phyloP scores from a whole-genome alignment of 2,113 vertebrate genomes.

The Orientallactaga bullata region DNA sequence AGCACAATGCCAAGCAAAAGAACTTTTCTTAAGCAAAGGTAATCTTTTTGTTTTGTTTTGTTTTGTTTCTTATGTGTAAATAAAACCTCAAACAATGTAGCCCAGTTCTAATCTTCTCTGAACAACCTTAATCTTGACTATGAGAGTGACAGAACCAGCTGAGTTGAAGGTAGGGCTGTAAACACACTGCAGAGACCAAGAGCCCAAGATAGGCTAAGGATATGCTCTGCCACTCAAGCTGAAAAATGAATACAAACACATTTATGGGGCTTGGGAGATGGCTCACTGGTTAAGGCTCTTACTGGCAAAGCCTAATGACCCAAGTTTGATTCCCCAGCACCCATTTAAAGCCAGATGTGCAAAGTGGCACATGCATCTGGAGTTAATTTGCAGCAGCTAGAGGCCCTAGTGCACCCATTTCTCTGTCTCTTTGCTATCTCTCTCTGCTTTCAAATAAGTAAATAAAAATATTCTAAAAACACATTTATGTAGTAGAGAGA shows the following conservation, averaged over 20 bases:
- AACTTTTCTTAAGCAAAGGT: background rate
- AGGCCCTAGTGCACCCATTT: too few relatives aligned
- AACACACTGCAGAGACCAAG: background rate
- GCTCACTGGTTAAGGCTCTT: too few relatives aligned
- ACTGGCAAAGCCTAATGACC: too few relatives aligned
- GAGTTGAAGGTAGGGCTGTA: background rate
- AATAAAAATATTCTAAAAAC: too few relatives aligned
- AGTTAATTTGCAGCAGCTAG: too few relatives aligned
- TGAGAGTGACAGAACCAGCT: background rate
- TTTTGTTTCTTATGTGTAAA: background rate
- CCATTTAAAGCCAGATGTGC: too few relatives aligned
- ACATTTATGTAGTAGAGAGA: background rate
- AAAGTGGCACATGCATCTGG: too few relatives aligned
- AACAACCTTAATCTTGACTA: background rate
- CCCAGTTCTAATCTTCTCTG: background rate
- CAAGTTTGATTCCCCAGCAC: too few relatives aligned
- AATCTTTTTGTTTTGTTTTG: background rate
- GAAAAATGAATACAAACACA: background rate
- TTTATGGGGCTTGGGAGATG: background rate
- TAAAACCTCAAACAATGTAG: background rate
- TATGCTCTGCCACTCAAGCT: slow-evolving; percentile 27
- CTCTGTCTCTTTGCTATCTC: too few relatives aligned
- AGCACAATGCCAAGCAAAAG: too few relatives aligned
- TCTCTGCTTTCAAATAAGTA: too few relatives aligned
- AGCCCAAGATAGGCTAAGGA: background rate